A percentile compares a stretch with the other conserved stretches of the same genome.
Evolutionary conservation across 2,113 vertebrate species (phyloP).

Genomic region (Sclerurus mexicanus): DNA sequence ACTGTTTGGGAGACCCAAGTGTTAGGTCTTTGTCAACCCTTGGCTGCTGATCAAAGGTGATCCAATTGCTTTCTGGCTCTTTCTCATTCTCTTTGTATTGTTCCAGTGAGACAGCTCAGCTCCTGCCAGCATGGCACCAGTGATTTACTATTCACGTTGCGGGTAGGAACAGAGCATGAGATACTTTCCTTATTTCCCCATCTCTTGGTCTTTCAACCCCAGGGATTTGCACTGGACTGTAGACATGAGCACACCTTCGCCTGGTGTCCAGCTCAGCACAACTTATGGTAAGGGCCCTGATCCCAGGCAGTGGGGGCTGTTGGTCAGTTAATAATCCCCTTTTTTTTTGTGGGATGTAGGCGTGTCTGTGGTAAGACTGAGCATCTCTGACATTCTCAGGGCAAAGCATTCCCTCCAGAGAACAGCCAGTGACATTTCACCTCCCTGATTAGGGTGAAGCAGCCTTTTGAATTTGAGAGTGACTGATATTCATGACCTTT

Average conservation of each 20-base stretch:
- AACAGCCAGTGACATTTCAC: neutral
- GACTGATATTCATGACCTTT: slow-evolving; percentile 30
- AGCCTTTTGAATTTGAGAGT: slow-evolving; percentile 1
- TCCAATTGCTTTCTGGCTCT: neutral
- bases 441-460: neutral
- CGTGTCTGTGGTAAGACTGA: neutral
- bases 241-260: neutral
- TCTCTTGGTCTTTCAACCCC: neutral
- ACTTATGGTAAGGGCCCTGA: neutral
- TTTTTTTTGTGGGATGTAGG: neutral
- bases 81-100: neutral
- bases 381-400: neutral
- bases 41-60: neutral
- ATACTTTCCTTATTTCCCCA: neutral
- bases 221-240: neutral
- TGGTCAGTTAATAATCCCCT: neutral
- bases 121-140: neutral
- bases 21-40: neutral
- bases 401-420: neutral
- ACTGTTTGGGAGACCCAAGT: neutral
- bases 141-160: neutral
- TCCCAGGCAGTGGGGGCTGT: neutral
- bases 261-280: neutral
- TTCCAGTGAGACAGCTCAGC: neutral
- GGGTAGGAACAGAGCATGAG: neutral